Base-by-base conservation (phyloP, 1,140 invertebrate species). In the Lordiphosa clarofinis region DNA sequence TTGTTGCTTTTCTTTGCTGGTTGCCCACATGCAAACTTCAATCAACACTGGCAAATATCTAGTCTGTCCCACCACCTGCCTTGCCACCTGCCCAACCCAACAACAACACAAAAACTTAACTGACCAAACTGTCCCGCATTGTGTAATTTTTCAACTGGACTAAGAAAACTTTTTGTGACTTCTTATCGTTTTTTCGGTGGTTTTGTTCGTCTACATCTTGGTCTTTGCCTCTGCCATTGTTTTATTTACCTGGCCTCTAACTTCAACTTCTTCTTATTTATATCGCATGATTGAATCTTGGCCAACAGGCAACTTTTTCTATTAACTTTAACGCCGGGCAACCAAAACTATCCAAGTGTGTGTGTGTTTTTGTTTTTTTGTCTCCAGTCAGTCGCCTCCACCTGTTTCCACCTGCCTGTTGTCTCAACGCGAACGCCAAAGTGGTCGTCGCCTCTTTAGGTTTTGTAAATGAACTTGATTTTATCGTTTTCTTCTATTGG, bases 231-330 rank as follows among this genome's bases (percentile, higher is more conserved):
- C 73, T 57, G 62, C 67, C 64, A 86, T 82, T 82, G 78, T 82
- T 84, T 84, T 84, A 84, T 84, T 84, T 84, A 84, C 78, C 78
- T 84, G 78, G 44, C 60, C 54, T 52, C 42, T 47, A 57, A 61
- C 44, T 60, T 68, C 43, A 21, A 9, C 43, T 9, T 28, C 19
- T n/a, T 40, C 62, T 82, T 81, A 69, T 76, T 81, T 84, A 84
- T 84, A 84, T 84, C 78, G 73, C 78, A 84, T 84, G 78, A 84
- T 84, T 84, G 78, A 84, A 84, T 84, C 78, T 84, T 84, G 78
- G 73, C 78, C 79, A 84, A 82, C 76, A 84, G 43, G 78, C 58
- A 84, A 84, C 79, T 84, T 84, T 84, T 84, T 84, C 78, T 84
- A 84, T 84, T 84, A 84, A 84, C 78, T 84, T 84, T 84, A 84